phyloP scores from a whole-genome alignment of 1,140 invertebrate genomes.

The Sminthurides bifidus region DNA sequence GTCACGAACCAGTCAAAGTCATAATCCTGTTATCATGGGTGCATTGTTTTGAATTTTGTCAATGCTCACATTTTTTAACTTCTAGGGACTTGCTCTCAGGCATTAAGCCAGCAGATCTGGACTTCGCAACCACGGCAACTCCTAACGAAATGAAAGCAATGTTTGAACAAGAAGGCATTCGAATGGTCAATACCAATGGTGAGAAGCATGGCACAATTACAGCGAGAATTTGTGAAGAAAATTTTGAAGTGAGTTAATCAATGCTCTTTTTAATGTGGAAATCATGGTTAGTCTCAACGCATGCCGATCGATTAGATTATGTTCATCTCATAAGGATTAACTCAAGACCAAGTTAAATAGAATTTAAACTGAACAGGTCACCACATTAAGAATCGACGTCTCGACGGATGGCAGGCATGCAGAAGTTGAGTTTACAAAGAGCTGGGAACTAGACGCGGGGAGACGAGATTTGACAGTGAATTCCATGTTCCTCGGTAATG shows the following conservation, averaged over 20 bases:
- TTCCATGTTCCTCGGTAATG: constrained; percentile 86
- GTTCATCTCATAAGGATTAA: not conserved
- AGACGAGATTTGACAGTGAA: constrained; percentile 95
- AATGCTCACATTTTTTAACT: not conserved
- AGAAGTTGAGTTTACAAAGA: constrained; percentile 82
- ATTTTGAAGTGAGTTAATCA: constrained; percentile 60
- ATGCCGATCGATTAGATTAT: not conserved
- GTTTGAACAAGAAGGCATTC: constrained; percentile 70
- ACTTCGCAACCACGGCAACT: constrained; percentile 95
- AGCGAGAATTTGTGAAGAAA: constrained; percentile 88
- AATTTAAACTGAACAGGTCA: constrained; percentile 40
- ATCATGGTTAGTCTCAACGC: not conserved
- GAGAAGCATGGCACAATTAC: constrained; percentile 98
- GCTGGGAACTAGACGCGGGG: constrained; percentile 92
- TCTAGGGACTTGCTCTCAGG: constrained; percentile 80
- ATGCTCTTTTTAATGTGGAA: not conserved
- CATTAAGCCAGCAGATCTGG: constrained; percentile 75
- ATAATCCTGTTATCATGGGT: constrained; percentile 1
- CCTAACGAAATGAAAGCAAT: constrained; percentile 93
- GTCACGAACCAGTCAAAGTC: not conserved
- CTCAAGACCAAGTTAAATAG: constrained; percentile 1
- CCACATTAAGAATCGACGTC: constrained; percentile 85
- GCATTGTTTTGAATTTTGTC: constrained; percentile 6
- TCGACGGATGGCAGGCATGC: constrained; percentile 89
- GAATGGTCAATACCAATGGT: constrained; percentile 87